Base-by-base conservation (phyloP, 2,888 invertebrate genomes). In the Hemistola chrysoprasaria region DNA sequence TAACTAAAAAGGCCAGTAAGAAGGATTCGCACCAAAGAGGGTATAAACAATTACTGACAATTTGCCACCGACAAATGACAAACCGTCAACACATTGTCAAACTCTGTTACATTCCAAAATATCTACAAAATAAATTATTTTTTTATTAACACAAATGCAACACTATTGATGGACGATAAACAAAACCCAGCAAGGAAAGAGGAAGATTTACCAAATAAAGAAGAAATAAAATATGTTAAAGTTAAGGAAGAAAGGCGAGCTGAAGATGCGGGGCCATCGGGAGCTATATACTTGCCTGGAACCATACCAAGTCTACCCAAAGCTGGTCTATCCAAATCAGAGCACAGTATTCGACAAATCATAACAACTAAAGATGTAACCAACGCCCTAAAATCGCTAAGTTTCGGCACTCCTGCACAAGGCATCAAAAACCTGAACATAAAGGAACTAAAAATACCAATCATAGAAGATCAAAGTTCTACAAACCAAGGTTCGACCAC, bases 261-360 rank as follows among this genome's bases (percentile, higher is more conserved):
- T 33, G 75, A 83, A 36, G 79, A 76, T 64, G 83, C 85, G 28
- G 86, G 86, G 8, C 83, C 84, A 3, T 85, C 85, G n/a, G 65
- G 68, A 21, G 39, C 62, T 2, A 46, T 57, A 21, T 47, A 61
- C 16, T 42, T 86, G 30, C 87, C 87, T 1, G 87, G 86, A n/a
- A 59, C 80, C 1, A 56, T 82, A 0, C 62, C 53, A 3, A 60
- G 43, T 20, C 50, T 43, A 1, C 36, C 63, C 2, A 77, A 66
- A 53, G 59, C 77, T 35, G 80, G 83, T 0, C 55, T 80, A 26
- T 88, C 87, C 0, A 88, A 85, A 67, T 88, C 87, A 1, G 87
- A 88, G 53, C 86, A 87, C 40, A 83, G 66, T 39, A 66, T 88
- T 23, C 63, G 80, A 42, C 75, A 81, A 44, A 71, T 79, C 3